Evolutionary conservation across 2,888 invertebrate genomes (phyloP).

Genomic region (Laothoe populi): DNA sequence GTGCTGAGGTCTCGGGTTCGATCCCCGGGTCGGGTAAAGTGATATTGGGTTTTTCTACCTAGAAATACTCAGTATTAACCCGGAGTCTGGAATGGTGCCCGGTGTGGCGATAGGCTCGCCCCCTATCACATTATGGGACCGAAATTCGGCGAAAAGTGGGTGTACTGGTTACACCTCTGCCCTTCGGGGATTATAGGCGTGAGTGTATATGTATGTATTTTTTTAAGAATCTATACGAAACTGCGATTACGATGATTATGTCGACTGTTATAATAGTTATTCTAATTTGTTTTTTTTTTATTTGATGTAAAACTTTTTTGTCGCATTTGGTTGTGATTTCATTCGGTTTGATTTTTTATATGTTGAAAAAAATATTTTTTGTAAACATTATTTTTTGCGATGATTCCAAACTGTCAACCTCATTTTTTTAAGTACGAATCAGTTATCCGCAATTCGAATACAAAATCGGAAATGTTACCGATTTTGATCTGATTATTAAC

Average conservation of each 20-base stretch:
- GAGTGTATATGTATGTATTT: too few relatives aligned
- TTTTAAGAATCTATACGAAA: neutral
- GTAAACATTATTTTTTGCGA: conserved; percentile 38
- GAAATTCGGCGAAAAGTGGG: too few relatives aligned
- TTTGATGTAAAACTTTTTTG: conserved; percentile 42
- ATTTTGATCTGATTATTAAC: neutral
- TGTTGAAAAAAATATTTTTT: conserved; percentile 28
- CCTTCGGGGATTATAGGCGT: too few relatives aligned
- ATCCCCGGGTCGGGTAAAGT: too few relatives aligned
- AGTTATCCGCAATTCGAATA: neutral
- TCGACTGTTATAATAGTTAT: conserved; percentile 29
- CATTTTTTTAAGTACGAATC: conserved; percentile 3
- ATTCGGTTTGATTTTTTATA: conserved; percentile 51
- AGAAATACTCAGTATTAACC: too few relatives aligned
- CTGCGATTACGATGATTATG: conserved; percentile 4
- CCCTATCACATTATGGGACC: too few relatives aligned
- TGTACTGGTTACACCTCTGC: too few relatives aligned
- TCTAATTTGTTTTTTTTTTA: conserved; percentile 38
- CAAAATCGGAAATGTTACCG: neutral
- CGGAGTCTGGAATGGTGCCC: too few relatives aligned
- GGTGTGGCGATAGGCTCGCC: too few relatives aligned
- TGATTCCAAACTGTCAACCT: conserved; percentile 29
- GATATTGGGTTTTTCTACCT: too few relatives aligned
- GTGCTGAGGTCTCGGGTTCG: too few relatives aligned
- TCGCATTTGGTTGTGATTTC: conserved; percentile 57